Conservation (phyloP, 2,888 invertebrate genomes). For the Noctua comes region DNA sequence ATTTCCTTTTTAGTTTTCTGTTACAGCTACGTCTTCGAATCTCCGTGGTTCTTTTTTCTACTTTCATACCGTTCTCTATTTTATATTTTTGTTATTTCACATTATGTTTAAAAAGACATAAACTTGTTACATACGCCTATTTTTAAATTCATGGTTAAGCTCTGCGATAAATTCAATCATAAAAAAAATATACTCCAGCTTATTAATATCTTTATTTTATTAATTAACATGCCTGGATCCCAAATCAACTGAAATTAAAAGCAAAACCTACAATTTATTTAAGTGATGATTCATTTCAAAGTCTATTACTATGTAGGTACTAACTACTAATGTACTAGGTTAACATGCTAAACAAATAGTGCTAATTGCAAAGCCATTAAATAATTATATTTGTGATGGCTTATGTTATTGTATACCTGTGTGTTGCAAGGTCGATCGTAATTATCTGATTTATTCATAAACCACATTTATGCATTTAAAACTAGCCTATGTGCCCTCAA, state of each 20-base stretch:
- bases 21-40: not conserved
- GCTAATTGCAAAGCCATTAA: not conserved
- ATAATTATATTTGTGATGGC: too few species aligned
- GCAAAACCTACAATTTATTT: not conserved
- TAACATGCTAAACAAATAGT: not conserved
- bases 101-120: too few species aligned
- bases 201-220: not conserved
- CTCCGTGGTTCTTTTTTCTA: not conserved
- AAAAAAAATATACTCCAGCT: not conserved
- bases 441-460: not conserved
- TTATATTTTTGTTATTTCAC: not conserved
- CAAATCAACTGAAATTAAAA: not conserved
- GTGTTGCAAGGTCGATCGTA: not conserved
- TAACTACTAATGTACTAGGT: not conserved
- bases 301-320: conserved; percentile 4
- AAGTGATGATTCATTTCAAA: conserved; percentile 7
- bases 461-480: not conserved
- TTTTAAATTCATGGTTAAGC: not conserved
- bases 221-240: not conserved
- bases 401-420: not conserved
- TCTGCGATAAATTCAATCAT: not conserved
- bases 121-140: not conserved
- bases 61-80: not conserved
- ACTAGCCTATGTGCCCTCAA: too few species aligned
- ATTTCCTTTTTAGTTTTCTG: conserved; percentile 21